Conservation (phyloP, 2,888 invertebrate genomes). For the Chrysolina haemoptera region DNA sequence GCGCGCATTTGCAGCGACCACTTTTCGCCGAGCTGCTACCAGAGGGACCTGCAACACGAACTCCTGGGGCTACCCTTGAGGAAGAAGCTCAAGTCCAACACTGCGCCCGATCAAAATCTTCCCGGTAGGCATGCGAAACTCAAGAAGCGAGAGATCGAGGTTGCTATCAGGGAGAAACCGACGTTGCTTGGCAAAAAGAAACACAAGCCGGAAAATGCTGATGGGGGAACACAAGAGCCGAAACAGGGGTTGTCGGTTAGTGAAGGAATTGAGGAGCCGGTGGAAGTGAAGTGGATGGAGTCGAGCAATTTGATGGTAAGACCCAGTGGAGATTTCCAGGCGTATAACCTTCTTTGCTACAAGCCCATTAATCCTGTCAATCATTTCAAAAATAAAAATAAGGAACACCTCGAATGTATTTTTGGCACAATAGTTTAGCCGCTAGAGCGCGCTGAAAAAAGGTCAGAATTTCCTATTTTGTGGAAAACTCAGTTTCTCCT, state of each 20-base stretch:
- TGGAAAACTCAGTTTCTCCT: too few relatives aligned
- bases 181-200: neutral
- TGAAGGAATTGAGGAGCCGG: neutral
- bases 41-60: conserved; percentile 73
- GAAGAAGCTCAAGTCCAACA: conserved; percentile 70
- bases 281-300: neutral
- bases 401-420: too few relatives aligned
- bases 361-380: neutral
- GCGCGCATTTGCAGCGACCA: conserved; percentile 72
- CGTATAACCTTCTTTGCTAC: neutral
- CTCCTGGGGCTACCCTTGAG: conserved; percentile 72
- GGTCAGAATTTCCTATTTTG: too few relatives aligned
- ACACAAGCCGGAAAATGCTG: conserved; percentile 9
- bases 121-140: conserved; percentile 37
- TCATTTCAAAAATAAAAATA: too few relatives aligned
- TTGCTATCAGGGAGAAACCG: conserved; percentile 17
- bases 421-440: too few relatives aligned
- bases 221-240: conserved; percentile 1
- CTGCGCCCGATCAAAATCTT: conserved; percentile 67
- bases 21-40: conserved; percentile 72
- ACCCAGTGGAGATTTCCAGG: neutral
- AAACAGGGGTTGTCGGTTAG: neutral
- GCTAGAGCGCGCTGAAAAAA: too few relatives aligned
- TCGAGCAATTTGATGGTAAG: neutral
- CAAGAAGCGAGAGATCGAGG: conserved; percentile 35